Evolutionary conservation across 2,888 invertebrate genomes (phyloP).

Genomic region (Malacosoma neustria): DNA sequence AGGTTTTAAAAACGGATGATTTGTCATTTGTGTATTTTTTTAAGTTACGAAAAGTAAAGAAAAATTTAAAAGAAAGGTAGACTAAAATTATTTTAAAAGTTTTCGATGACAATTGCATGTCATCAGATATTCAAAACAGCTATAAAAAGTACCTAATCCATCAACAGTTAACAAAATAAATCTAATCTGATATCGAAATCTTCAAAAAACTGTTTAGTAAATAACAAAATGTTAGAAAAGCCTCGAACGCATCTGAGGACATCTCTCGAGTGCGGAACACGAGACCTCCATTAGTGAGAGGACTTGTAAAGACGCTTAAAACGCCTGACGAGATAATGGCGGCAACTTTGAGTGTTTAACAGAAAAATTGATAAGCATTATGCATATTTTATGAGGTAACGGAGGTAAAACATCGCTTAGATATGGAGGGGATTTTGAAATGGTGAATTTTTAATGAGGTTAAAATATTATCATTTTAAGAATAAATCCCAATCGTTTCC

Average conservation of each 20-base stretch:
- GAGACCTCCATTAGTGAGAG: conserved; percentile 45
- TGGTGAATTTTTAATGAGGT: not conserved
- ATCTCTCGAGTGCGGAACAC: conserved; percentile 34
- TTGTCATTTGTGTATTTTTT: too few relatives aligned
- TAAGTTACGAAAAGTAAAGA: too few relatives aligned
- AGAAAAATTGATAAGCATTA: conserved; percentile 10
- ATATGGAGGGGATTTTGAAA: not conserved
- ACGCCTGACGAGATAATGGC: conserved; percentile 23
- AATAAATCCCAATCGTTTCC: too few relatives aligned
- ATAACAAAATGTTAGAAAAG: not conserved
- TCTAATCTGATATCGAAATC: too few relatives aligned
- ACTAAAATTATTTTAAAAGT: too few relatives aligned
- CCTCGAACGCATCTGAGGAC: conserved; percentile 4
- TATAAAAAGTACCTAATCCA: not conserved
- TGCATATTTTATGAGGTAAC: not conserved
- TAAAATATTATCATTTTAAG: too few relatives aligned
- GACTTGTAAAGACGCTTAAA: conserved; percentile 32
- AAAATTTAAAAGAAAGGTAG: too few relatives aligned
- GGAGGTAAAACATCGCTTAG: not conserved
- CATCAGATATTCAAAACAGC: not conserved
- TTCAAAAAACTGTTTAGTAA: too few relatives aligned
- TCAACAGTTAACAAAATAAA: too few relatives aligned
- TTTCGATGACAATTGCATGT: too few relatives aligned
- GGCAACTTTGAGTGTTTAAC: conserved; percentile 11
- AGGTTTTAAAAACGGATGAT: too few relatives aligned